Conservation (phyloP, 1,140 invertebrate species). For the Thaumetopoea pityocampa region DNA sequence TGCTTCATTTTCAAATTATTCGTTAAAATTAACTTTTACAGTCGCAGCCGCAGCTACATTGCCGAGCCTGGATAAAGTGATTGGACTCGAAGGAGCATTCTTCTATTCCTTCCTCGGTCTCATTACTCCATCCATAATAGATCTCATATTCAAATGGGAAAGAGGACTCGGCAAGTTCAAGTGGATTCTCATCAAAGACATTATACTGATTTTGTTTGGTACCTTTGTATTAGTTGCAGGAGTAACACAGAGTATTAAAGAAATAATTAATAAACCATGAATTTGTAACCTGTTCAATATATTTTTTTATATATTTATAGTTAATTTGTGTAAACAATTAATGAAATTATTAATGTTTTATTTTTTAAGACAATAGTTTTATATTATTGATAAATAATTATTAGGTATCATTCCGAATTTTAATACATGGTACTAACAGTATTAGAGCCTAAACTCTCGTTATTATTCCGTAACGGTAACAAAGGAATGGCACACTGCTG, state of each 20-base stretch:
- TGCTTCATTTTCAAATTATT: neutral
- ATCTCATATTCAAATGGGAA: conserved; percentile 83
- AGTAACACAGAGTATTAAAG: conserved; percentile 60
- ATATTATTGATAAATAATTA: too few species aligned
- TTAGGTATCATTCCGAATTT: too few species aligned
- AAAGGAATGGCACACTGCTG: too few species aligned
- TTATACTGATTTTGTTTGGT: conserved; percentile 68
- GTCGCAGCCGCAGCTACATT: conserved; percentile 86
- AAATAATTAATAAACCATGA: too few species aligned
- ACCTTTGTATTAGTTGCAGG: conserved; percentile 58
- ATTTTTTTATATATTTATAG: too few species aligned
- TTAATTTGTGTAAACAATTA: too few species aligned
- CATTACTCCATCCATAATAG: conserved; percentile 90
- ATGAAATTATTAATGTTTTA: too few species aligned
- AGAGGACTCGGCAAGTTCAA: conserved; percentile 77
- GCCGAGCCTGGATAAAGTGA: conserved; percentile 89
- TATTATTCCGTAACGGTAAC: too few species aligned
- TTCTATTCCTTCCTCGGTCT: conserved; percentile 90
- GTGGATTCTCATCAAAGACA: conserved; percentile 83
- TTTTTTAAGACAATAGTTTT: too few species aligned
- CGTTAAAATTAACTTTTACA: conserved; percentile 56
- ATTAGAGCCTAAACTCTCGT: too few species aligned
- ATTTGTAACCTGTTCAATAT: too few species aligned
- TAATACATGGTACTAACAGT: too few species aligned
- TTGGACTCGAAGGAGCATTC: conserved; percentile 91